phyloP scores from a whole-genome alignment of 1,140 invertebrate genomes.

The Leptestheria dahalacensis region DNA sequence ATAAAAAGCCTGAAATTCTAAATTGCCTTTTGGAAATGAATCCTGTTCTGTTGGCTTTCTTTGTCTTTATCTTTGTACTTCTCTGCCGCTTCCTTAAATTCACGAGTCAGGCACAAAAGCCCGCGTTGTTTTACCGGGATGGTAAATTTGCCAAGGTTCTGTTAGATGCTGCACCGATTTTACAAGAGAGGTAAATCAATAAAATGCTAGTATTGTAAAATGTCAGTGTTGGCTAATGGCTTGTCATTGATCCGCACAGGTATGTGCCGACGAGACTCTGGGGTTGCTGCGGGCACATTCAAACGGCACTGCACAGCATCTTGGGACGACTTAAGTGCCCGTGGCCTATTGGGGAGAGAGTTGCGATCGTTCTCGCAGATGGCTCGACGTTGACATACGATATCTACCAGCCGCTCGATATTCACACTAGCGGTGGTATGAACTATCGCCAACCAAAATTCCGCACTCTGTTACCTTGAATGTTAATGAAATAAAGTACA shows the following conservation, averaged over 20 bases:
- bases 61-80: conserved; percentile 60
- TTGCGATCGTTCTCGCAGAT: conserved; percentile 54
- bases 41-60: conserved; percentile 50
- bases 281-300: conserved; percentile 86
- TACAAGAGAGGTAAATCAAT: conserved; percentile 48
- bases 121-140: conserved; percentile 53
- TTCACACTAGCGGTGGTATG: conserved; percentile 11
- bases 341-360: conserved; percentile 65
- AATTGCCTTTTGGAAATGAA: conserved; percentile 36
- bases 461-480: not conserved
- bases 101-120: conserved; percentile 55
- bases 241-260: conserved; percentile 30
- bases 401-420: conserved; percentile 61
- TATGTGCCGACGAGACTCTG: conserved; percentile 78
- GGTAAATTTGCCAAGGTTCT: conserved; percentile 55
- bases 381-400: conserved; percentile 82
- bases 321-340: conserved; percentile 70
- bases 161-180: conserved; percentile 53
- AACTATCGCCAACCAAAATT: not conserved
- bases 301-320: conserved; percentile 78
- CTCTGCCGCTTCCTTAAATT: conserved; percentile 68
- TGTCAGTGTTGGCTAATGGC: not conserved
- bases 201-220: not conserved
- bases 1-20: not conserved
- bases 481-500: not conserved